A percentile compares a stretch with the other conserved stretches of the same genome.
These are phyloP conservation scores for Pionites leucogaster DNA, from an alignment of 2,113 vertebrate genomes.

Conservation along the genomic window DNA sequence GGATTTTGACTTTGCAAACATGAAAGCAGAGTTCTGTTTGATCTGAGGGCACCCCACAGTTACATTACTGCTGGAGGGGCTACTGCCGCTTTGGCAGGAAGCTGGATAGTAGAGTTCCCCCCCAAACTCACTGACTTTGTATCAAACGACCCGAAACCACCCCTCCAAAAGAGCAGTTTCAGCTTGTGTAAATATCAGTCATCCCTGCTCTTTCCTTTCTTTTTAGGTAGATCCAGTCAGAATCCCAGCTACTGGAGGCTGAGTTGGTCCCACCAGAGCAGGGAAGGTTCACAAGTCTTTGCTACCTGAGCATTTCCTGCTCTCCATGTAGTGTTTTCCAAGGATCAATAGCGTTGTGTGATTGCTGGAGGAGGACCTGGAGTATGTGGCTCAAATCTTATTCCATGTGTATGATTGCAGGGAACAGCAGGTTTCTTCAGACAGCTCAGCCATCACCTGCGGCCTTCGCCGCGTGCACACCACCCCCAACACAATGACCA, in stretches of 20 bases:
- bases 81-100: background rate
- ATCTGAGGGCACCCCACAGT: background rate
- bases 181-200: background rate
- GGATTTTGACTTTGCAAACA: background rate
- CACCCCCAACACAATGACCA: constrained; percentile 94
- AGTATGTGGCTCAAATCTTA: background rate
- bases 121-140: background rate
- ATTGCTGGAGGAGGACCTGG: background rate
- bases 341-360: rapidly evolving
- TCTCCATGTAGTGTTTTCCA: background rate
- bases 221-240: background rate
- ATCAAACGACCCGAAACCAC: background rate
- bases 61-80: background rate
- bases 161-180: background rate
- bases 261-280: background rate
- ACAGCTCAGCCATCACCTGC: constrained; percentile 71
- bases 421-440: constrained; percentile 81
- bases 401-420: constrained; percentile 32
- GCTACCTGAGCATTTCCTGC: background rate
- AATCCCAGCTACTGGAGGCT: background rate
- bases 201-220: background rate
- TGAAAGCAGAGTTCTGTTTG: background rate
- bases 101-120: background rate
- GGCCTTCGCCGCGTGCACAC: constrained; percentile 86
- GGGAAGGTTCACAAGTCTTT: background rate